Evolutionary conservation across 2,888 invertebrate genomes (phyloP), one percentile per base, ranked within the genome.

Genomic region (Protophormia terraenovae): DNA sequence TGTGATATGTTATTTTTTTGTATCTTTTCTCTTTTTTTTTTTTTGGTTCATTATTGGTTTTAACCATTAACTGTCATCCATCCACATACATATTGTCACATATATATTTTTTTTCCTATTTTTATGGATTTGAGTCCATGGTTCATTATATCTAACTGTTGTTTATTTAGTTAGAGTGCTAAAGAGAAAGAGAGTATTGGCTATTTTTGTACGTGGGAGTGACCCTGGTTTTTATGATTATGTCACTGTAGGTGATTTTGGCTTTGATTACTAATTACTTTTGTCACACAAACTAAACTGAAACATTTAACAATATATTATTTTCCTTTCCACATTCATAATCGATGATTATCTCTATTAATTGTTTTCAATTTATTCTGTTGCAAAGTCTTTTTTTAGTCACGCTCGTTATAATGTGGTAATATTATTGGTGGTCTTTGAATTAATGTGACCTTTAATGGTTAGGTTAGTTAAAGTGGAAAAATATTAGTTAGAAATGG

Each of bases 301-400:
- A 22, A 24, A 53, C 22, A 8, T 53, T 66, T 41, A 41, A 53
- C 38, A 32, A 60, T 72, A 60, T 6, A 50, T 55, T 53, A 58
- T 41, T 69, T 62, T 53, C 29, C 45, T 55, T 79, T 72, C 16
- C 38, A 69, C 77, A 73, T 77, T 47, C 60, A 81, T 81, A 86
- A 83, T 84, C 66, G 83, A 71, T 83, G 67, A 85, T 86, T 86
- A 86, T 85, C 69, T 80, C 41, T 79, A 79, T 83, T 83, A 83
- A 86, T 86, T 78, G 83, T 83, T 78, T 83, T 83, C 71, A 67
- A 86, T 86, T 83, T 83, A 87, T 84, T 69, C 41, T 64, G 73
- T 69, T 53, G 45, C 19, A 50, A 29, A 62, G 29, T 16, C 14
- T 29, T 67, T 80, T 77, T 81, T 77, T 78, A 60, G 84, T 80